phyloP scores from a whole-genome alignment of 2,797 vertebrate genomes.

The Tamandua tetradactyla region DNA sequence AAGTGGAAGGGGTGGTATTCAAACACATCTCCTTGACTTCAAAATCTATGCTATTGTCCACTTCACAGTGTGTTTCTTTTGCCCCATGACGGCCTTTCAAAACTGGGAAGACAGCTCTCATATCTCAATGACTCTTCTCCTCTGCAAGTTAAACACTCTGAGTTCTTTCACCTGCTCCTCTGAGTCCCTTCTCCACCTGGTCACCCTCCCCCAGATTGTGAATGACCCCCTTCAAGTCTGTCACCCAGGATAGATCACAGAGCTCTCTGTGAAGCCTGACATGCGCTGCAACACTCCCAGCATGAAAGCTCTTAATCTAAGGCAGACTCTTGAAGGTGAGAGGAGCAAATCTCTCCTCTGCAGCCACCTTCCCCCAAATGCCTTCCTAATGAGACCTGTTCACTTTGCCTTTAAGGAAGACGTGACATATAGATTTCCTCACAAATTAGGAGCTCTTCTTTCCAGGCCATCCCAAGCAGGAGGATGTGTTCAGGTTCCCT shows the following conservation, averaged over 20 bases:
- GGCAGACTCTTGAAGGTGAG: conserved; percentile 6
- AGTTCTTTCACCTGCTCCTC: neutral
- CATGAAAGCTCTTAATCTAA: neutral
- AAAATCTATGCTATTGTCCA: neutral
- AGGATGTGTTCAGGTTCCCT: neutral
- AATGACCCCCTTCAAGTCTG: neutral
- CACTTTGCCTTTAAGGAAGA: conserved; percentile 73
- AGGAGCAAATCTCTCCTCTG: conserved; percentile 36
- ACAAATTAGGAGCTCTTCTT: conserved; percentile 81
- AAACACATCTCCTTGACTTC: neutral
- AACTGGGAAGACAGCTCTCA: neutral
- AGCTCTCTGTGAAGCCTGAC: neutral
- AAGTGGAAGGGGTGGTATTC: neutral
- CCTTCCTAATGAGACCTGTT: conserved; percentile 63
- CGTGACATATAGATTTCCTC: conserved; percentile 79
- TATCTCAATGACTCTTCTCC: neutral
- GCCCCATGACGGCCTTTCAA: neutral
- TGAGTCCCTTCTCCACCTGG: neutral
- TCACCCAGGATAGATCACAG: neutral
- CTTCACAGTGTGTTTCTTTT: neutral
- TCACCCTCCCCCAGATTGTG: neutral
- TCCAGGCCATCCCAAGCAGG: conserved; percentile 53
- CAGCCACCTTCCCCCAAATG: neutral
- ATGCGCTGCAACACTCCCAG: neutral
- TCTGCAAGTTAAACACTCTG: neutral